A percentile compares a stretch with the other conserved stretches of the same genome.
phyloP scores from a whole-genome alignment of 2,888 invertebrate species.

The Herminia tarsipennalis region DNA sequence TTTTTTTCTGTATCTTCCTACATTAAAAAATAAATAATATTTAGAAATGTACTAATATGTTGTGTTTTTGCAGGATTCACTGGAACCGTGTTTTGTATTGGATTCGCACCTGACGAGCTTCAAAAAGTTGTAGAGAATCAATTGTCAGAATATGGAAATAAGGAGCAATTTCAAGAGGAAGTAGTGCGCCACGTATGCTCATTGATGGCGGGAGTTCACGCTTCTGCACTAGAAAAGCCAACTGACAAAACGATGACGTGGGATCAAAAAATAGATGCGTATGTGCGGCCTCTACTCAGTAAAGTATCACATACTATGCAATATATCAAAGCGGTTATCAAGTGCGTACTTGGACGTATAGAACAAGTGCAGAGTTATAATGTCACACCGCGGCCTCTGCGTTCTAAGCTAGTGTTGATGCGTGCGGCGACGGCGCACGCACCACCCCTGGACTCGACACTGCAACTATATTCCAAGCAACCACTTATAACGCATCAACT shows the following conservation, averaged over 20 bases:
- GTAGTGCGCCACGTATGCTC: constrained; percentile 16
- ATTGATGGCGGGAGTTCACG: constrained; percentile 6
- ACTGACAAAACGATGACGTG: constrained; percentile 9
- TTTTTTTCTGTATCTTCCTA: too few relatives aligned
- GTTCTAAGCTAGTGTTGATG: background rate
- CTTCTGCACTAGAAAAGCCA: background rate
- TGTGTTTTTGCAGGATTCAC: constrained; percentile 11
- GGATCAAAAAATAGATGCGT: constrained; percentile 23
- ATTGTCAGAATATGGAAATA: constrained; percentile 4
- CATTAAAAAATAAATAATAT: too few relatives aligned
- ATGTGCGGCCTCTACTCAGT: constrained; percentile 43
- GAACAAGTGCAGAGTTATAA: constrained; percentile 35
- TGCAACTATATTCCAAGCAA: background rate
- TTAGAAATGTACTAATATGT: too few relatives aligned
- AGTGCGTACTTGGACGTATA: constrained; percentile 50
- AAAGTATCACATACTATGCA: constrained; percentile 51
- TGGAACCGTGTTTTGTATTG: constrained; percentile 39
- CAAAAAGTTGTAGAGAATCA: constrained; percentile 1
- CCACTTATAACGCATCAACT: background rate
- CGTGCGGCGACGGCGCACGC: background rate
- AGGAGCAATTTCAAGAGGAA: constrained; percentile 15
- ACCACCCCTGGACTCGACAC: background rate
- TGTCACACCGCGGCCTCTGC: background rate
- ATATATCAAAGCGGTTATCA: constrained; percentile 51
- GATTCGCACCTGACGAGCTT: constrained; percentile 17